phyloP scores from a whole-genome alignment of 2,888 invertebrate species.

The Phoronis australis region DNA sequence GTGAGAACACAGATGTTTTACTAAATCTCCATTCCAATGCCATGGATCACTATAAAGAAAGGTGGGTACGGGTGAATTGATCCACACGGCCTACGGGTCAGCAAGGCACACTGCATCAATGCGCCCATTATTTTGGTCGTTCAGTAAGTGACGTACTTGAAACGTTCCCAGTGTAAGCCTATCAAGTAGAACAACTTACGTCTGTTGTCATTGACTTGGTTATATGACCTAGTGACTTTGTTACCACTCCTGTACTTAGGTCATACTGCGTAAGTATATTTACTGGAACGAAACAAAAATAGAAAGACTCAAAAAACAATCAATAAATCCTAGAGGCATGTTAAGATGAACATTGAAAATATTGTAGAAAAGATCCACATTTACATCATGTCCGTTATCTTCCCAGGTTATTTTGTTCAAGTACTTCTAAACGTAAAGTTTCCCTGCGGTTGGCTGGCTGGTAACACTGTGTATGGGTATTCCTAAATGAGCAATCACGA shows the following conservation, averaged over 20 bases:
- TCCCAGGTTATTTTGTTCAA: not conserved
- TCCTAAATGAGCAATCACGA: no score
- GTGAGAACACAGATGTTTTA: no score
- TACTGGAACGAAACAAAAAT: conserved; percentile 27
- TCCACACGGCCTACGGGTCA: no score
- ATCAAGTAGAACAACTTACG: conserved; percentile 24
- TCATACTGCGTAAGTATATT: conserved; percentile 38
- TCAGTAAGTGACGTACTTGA: no score
- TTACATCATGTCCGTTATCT: not conserved
- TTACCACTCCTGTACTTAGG: conserved; percentile 37
- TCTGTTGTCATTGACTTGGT: conserved; percentile 41
- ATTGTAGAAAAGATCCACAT: not conserved
- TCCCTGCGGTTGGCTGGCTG: not conserved
- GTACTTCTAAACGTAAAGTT: not conserved
- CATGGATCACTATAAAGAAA: not conserved
- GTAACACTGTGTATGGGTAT: not conserved
- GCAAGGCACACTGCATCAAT: no score
- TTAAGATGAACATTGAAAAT: not conserved
- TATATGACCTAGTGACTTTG: conserved; percentile 35
- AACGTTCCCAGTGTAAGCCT: no score
- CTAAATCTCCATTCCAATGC: not conserved
- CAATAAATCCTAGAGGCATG: not conserved
- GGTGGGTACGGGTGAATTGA: not conserved
- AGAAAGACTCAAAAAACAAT: not conserved
- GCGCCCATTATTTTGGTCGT: no score